Evolutionary conservation across 2,113 vertebrate species (phyloP).

Genomic region (Panthera tigris): DNA sequence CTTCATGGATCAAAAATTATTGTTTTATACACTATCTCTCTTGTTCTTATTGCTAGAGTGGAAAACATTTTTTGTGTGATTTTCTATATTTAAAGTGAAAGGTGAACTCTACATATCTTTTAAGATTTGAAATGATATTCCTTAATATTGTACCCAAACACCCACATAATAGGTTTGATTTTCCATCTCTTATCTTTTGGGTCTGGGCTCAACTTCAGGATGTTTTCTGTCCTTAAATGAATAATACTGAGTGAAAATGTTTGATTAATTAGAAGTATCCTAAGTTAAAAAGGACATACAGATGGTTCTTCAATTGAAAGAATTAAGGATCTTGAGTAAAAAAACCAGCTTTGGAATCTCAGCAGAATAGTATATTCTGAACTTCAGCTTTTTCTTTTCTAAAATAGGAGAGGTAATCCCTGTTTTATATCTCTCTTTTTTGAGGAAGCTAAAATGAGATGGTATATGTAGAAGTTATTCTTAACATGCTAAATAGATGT

Average conservation of each 20-base stretch:
- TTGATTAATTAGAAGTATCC: background rate
- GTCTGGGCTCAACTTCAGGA: background rate
- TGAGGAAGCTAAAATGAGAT: background rate
- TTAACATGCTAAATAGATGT: background rate
- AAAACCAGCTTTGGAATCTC: background rate
- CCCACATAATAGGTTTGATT: background rate
- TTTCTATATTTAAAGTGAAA: background rate
- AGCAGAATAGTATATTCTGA: background rate
- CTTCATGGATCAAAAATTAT: background rate
- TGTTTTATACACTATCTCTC: background rate
- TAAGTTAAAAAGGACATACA: background rate
- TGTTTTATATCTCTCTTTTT: background rate
- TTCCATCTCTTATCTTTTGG: background rate
- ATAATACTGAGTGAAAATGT: background rate
- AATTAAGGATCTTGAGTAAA: background rate
- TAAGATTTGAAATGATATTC: conserved; percentile 4
- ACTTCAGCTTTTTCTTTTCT: background rate
- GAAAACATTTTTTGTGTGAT: background rate
- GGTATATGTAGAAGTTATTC: background rate
- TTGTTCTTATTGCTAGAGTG: background rate
- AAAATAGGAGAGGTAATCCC: background rate
- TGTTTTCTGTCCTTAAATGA: background rate
- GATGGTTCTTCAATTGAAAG: background rate
- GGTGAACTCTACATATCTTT: background rate
- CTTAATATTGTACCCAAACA: background rate